A percentile compares a stretch with the other conserved stretches of the same genome.
Evolutionary conservation across 2,113 vertebrate species (phyloP).

Genomic region (Chroicocephalus ridibundus): DNA sequence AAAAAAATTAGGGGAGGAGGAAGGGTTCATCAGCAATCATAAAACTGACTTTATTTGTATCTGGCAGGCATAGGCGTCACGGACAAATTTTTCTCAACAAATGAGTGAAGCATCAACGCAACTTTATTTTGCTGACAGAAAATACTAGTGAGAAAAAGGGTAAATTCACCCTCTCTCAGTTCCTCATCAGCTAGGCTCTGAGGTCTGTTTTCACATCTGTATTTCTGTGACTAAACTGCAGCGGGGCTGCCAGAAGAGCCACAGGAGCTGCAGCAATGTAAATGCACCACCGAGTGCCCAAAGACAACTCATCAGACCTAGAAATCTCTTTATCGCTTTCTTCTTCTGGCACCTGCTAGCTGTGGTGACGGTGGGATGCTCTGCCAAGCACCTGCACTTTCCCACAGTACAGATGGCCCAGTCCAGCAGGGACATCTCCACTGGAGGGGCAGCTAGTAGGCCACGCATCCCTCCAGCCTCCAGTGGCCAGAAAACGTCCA

Average conservation of each 20-base stretch:
- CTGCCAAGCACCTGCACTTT: background rate
- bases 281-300: background rate
- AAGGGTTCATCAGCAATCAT: fast-evolving
- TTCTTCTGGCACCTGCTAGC: background rate
- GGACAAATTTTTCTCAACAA: background rate
- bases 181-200: background rate
- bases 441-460: background rate
- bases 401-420: background rate
- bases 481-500: background rate
- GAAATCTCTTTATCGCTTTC: background rate
- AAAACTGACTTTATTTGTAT: background rate
- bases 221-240: background rate
- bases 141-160: background rate
- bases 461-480: background rate
- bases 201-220: background rate
- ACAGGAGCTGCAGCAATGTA: background rate
- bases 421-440: background rate
- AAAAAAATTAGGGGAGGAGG: background rate
- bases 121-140: background rate
- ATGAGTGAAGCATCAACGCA: background rate
- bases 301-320: background rate
- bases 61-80: background rate
- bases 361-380: background rate
- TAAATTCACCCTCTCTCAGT: background rate
- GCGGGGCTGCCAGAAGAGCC: background rate